Conservation (phyloP, 2,113 vertebrate genomes). For the Naja naja region DNA sequence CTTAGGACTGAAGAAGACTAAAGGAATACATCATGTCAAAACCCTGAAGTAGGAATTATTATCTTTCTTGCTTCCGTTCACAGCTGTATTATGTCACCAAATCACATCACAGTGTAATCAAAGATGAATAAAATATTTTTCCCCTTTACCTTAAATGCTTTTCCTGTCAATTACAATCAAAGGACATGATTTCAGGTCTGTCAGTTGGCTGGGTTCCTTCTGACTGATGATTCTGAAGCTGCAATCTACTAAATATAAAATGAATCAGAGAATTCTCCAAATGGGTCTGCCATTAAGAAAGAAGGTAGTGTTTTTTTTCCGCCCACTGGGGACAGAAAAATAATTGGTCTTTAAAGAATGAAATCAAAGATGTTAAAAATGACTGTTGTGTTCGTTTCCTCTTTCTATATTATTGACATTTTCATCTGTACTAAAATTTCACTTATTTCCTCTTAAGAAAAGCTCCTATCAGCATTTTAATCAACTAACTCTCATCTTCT, state of each 20-base stretch:
- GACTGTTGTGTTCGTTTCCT: constrained; percentile 58
- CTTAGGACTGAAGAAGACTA: constrained; percentile 68
- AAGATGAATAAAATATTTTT: constrained; percentile 84
- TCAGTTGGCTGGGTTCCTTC: constrained; percentile 72
- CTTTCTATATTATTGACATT: constrained; percentile 45
- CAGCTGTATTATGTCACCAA: constrained; percentile 86
- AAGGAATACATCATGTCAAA: constrained; percentile 75
- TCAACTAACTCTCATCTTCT: constrained; percentile 60
- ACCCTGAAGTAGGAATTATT: constrained; percentile 75
- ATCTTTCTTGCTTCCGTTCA: constrained; percentile 77
- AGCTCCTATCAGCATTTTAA: constrained; percentile 56
- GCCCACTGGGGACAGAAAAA: constrained; percentile 75
- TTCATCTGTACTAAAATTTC: constrained; percentile 50
- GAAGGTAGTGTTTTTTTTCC: constrained; percentile 58
- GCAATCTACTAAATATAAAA: constrained; percentile 84
- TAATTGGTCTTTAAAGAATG: constrained; percentile 79
- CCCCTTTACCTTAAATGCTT: constrained; percentile 80
- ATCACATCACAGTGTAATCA: constrained; percentile 88
- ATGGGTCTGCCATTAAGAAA: constrained; percentile 82
- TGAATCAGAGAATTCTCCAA: constrained; percentile 78
- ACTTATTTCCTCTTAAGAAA: constrained; percentile 49
- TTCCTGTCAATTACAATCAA: constrained; percentile 94
- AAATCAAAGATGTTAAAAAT: constrained; percentile 77
- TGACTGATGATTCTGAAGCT: constrained; percentile 80
- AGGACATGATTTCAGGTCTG: constrained; percentile 82